A percentile compares a stretch with the other conserved stretches of the same genome.
Evolutionary conservation across 2,113 vertebrate species (phyloP).

Genomic region (Carlito syrichta): DNA sequence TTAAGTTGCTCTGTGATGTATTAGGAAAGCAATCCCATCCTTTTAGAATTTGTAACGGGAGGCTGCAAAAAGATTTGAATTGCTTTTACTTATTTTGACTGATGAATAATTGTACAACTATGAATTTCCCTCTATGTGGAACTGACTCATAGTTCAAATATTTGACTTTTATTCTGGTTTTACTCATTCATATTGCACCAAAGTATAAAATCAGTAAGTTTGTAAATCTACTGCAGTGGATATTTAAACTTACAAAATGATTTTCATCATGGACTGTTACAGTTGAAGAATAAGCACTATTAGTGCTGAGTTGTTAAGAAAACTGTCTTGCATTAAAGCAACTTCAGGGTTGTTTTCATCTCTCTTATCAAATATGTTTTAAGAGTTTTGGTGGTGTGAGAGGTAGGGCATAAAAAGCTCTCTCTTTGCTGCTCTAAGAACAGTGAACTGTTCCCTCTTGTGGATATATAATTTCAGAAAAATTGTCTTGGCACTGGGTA

Average conservation of each 20-base stretch:
- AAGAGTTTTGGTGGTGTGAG: background rate
- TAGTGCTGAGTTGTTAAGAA: background rate
- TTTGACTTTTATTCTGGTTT: background rate
- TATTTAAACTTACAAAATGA: background rate
- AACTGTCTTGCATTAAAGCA: background rate
- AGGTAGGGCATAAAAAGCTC: background rate
- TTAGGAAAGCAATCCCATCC: background rate
- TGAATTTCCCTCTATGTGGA: background rate
- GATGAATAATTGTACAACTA: background rate
- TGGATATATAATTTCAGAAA: background rate
- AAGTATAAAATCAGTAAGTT: background rate
- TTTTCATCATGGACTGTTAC: background rate
- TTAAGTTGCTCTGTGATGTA: background rate
- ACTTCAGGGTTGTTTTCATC: background rate
- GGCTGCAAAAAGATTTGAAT: background rate
- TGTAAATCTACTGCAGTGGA: background rate
- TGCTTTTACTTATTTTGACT: background rate
- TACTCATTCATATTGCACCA: background rate
- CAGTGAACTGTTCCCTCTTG: background rate
- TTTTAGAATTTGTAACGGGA: background rate
- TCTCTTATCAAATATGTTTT: background rate
- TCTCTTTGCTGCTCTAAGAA: background rate
- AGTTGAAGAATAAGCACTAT: background rate
- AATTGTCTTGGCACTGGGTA: background rate
- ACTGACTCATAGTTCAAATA: background rate